A percentile compares a stretch with the other conserved stretches of the same genome.
These are phyloP conservation scores for Allochrocebus solatus DNA, from an alignment of 2,797 vertebrate species.

Conservation along the genomic window DNA sequence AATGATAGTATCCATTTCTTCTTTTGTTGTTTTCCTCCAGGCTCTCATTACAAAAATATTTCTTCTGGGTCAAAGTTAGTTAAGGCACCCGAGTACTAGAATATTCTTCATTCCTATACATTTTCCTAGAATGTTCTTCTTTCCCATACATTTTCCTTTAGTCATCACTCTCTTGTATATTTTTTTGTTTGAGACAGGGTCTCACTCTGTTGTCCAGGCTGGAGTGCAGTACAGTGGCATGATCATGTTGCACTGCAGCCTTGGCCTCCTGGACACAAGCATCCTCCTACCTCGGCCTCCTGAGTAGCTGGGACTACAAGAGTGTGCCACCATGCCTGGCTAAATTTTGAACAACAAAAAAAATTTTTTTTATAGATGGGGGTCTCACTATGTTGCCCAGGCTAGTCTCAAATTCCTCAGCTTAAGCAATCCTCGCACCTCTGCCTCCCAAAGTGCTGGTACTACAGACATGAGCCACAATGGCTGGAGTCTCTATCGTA, in stretches of 20 bases:
- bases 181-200: background rate
- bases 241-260: background rate
- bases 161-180: background rate
- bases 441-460: background rate
- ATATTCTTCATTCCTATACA: background rate
- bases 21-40: background rate
- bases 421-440: background rate
- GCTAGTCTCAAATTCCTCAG: background rate
- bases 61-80: background rate
- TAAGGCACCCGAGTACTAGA: background rate
- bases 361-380: background rate
- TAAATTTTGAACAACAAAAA: background rate
- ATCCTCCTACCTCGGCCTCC: background rate
- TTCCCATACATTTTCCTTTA: background rate
- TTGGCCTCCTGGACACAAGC: background rate
- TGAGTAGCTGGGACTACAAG: background rate
- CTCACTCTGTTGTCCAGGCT: background rate
- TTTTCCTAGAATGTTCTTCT: background rate
- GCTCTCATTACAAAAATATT: background rate
- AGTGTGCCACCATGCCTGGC: background rate
- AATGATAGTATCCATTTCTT: background rate
- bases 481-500: background rate
- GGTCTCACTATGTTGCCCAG: background rate
- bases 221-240: background rate
- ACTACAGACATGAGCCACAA: background rate